Percentiles rank a stretch among this genome's conserved stretches.
Evolutionary conservation across 2,888 invertebrate species (phyloP).

Genomic region (Synanthedon vespiformis): DNA sequence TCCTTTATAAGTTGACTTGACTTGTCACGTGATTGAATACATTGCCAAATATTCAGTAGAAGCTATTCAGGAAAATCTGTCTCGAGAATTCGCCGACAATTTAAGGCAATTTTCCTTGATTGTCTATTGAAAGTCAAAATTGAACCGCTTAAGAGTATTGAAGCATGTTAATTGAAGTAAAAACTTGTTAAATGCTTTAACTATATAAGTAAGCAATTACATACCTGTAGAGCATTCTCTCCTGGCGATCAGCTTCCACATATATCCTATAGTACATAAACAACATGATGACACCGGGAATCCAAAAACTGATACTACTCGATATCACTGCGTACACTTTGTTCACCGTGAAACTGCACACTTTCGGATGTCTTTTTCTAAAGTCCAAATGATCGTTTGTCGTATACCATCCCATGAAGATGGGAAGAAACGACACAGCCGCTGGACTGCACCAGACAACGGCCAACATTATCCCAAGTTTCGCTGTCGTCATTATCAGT

Average conservation of each 20-base stretch:
- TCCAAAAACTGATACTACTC: constrained; percentile 93
- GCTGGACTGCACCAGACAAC: constrained; percentile 94
- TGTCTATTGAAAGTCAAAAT: too few relatives aligned
- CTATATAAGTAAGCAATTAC: constrained; percentile 11
- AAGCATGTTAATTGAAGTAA: too few relatives aligned
- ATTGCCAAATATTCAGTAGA: too few relatives aligned
- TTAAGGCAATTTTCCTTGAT: too few relatives aligned
- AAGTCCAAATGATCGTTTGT: constrained; percentile 82
- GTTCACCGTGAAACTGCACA: constrained; percentile 88
- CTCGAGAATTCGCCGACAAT: too few relatives aligned
- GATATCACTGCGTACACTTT: constrained; percentile 88
- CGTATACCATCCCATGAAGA: constrained; percentile 96
- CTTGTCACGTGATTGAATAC: too few relatives aligned
- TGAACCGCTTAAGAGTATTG: too few relatives aligned
- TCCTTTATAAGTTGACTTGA: too few relatives aligned
- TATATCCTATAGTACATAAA: constrained; percentile 93
- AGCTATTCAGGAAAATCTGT: too few relatives aligned
- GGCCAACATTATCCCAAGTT: constrained; percentile 83
- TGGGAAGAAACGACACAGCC: constrained; percentile 92
- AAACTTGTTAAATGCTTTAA: too few relatives aligned
- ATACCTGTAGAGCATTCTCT: constrained; percentile 86
- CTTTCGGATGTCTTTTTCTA: constrained; percentile 75
- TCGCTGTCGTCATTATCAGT: constrained; percentile 88
- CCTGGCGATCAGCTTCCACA: constrained; percentile 86
- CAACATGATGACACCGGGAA: constrained; percentile 93